Base-by-base conservation (phyloP, 2,113 vertebrate genomes). In the Barbus barbus region DNA sequence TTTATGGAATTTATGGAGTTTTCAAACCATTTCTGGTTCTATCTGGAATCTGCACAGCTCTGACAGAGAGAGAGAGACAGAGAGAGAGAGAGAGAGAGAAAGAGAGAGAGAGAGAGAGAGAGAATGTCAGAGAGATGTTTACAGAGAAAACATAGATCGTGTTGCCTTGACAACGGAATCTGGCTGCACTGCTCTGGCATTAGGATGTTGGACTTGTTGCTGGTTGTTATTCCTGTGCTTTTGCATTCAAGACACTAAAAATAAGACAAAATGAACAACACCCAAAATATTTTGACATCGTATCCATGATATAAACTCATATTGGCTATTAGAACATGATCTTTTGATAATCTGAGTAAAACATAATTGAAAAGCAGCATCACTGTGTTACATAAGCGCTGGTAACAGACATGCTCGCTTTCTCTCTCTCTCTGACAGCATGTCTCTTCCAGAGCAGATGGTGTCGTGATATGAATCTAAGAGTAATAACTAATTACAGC, bases 381-480 rank as follows among this genome's bases (percentile, higher is more conserved):
- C 18, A 1, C 13, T 31, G 18, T 24, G 75, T 77, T 38, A 38
- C 31, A 36, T 58, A 38, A 58, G 28, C 2, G 0, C 48, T 56
- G 74, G 28, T 28, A 46, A 26, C n/a, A 26, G 41, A 24, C n/a
- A 73, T 26, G 41, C 26, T 16, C 6, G 13, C 61, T 18, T 18
- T 65, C 33, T 44, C 41, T 44, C 67, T 41, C 16, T 73, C 71
- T 46, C 24, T 26, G 72, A 44, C 67, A 73, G 31, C 67, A 18
- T n/a, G 16, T n/a, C 69, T 76, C 78, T 81, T n/a, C n/a, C n/a
- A 74, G 72, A 83, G 67, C 83, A 85, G 86, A 83, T 87, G 83
- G 86, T 81, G 61, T 61, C 31, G 53, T 80, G 82, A 85, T 85
- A 72, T 85, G 75, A 87, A 81, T 74, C 74, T 79, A 69, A 79